Evolutionary conservation across 2,797 vertebrate genomes (phyloP), one percentile per base, ranked within the genome.

Genomic region (Chiroxiphia lanceolata): DNA sequence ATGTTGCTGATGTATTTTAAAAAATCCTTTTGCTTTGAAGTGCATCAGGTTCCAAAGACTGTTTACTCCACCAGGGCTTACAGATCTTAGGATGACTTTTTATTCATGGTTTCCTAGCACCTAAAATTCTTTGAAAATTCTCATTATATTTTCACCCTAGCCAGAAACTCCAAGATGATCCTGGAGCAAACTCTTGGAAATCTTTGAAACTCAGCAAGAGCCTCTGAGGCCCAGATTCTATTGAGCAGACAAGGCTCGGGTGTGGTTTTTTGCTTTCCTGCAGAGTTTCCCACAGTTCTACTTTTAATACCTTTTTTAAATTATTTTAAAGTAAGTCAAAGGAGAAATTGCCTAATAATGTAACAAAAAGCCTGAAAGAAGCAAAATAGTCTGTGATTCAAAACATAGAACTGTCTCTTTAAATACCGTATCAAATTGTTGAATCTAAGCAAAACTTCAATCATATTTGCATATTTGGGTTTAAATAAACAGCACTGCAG

Each of bases 381-480:
- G 27, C 2, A 2, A 90, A 95, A 87, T 64, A 65, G 15, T 54
- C 79, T 54, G 33, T 53, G 80, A 91, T 79, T 90, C n/a, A 79
- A 95, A 93, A 64, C 36, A 76, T 51, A 20, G 80, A 50, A 69
- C 33, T 86, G 45, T 47, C 82, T 12, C 31, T 79, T 91, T 93
- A 94, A 89, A 93, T 87, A 84, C 36, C 33, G 31, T 93, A 93
- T 86, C 83, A 75, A 86, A 89, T 90, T 77, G 22, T 79, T 93
- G 95, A 93, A 90, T 61, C 14, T 48, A 71, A 92, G 90, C 83
- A 92, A 96, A 84, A 63, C 79, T 92, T 97, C 86, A 96, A 94
- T 93, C 90, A 78, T 89, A 85, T 91, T 96, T 96, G 11, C 50
- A 81, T 87, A 87, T 94, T 83, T 85, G 40, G 3, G 19, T 94